Evolutionary conservation across 2,888 invertebrate species (phyloP).

Genomic region (Drosophila borborema): DNA sequence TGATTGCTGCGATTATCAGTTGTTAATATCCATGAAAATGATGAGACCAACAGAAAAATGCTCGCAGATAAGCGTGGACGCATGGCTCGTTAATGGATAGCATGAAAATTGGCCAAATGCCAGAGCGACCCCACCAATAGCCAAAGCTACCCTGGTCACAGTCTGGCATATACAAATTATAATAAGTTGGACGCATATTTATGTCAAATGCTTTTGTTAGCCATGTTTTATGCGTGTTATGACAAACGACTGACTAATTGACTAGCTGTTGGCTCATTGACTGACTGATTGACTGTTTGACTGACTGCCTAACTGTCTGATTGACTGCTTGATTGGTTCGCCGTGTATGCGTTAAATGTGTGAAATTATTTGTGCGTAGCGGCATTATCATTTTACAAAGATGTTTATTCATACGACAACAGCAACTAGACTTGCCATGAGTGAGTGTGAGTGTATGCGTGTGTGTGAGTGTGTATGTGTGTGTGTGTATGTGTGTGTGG

Average conservation of each 20-base stretch:
- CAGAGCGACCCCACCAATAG: slow-evolving; percentile 15
- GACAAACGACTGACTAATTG: slow-evolving; percentile 46
- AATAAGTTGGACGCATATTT: slow-evolving; percentile 38
- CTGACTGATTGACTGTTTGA: slow-evolving; percentile 22
- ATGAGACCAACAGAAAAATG: slow-evolving; percentile 65
- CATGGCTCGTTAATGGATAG: slow-evolving; percentile 73
- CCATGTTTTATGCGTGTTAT: slow-evolving; percentile 48
- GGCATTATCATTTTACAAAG: slow-evolving; percentile 79
- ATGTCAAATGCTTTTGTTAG: slow-evolving; percentile 21
- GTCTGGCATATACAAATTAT: slow-evolving; percentile 24
- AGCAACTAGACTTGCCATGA: neutral
- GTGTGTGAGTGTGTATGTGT: neutral
- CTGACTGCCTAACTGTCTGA: slow-evolving; percentile 7
- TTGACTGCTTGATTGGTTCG: slow-evolving; percentile 26
- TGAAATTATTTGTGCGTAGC: slow-evolving; percentile 71
- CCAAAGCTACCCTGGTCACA: neutral
- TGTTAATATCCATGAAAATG: slow-evolving; percentile 80
- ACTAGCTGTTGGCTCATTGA: slow-evolving; percentile 14
- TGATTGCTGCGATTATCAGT: slow-evolving; percentile 80
- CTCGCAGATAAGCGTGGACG: slow-evolving; percentile 55
- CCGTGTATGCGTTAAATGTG: slow-evolving; percentile 72
- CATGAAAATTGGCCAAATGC: slow-evolving; percentile 76
- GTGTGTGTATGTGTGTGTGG: slow-evolving; percentile 19
- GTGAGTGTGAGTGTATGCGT: neutral
- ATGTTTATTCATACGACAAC: slow-evolving; percentile 72